Evolutionary conservation across 2,888 invertebrate genomes (phyloP).

Genomic region (Labia minor): DNA sequence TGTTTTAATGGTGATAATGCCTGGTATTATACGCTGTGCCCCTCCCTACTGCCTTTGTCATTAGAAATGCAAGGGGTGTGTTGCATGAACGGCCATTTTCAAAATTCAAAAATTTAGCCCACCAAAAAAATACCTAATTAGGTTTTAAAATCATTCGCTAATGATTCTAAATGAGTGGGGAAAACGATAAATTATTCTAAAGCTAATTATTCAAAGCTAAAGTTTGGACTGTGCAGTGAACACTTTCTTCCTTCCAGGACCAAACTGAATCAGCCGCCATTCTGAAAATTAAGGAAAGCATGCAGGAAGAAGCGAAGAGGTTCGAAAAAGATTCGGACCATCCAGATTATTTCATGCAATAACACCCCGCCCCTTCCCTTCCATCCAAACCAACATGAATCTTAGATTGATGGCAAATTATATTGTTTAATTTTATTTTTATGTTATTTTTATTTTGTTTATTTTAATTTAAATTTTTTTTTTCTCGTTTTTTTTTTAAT

Average conservation of each 20-base stretch:
- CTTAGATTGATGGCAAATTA: slow-evolving; percentile 30
- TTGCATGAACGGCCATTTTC: slow-evolving; percentile 26
- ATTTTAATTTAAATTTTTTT: no score
- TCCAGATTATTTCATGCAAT: slow-evolving; percentile 96
- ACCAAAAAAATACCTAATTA: not conserved
- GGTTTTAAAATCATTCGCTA: slow-evolving; percentile 3
- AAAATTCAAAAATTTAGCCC: slow-evolving; percentile 4
- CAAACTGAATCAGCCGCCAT: slow-evolving; percentile 99
- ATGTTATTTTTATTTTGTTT: no score
- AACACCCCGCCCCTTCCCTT: slow-evolving; percentile 37
- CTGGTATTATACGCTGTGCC: slow-evolving; percentile 27
- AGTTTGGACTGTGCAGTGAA: slow-evolving; percentile 27
- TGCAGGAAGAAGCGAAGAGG: slow-evolving; percentile 99
- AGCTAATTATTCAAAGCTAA: not conserved
- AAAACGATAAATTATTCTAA: slow-evolving; percentile 1
- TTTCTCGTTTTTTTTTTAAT: no score
- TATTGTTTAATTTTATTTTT: not conserved
- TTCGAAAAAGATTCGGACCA: slow-evolving; percentile 96
- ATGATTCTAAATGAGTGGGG: slow-evolving; percentile 4
- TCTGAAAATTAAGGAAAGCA: slow-evolving; percentile 99
- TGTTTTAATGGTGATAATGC: slow-evolving; percentile 27
- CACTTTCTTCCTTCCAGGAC: slow-evolving; percentile 40
- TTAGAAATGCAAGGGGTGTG: slow-evolving; percentile 24
- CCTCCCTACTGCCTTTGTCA: slow-evolving; percentile 28
- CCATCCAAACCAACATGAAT: slow-evolving; percentile 13